Evolutionary conservation across 2,888 invertebrate species (phyloP), one percentile per base, ranked within the genome.

Genomic region (Chirona hameri): DNA sequence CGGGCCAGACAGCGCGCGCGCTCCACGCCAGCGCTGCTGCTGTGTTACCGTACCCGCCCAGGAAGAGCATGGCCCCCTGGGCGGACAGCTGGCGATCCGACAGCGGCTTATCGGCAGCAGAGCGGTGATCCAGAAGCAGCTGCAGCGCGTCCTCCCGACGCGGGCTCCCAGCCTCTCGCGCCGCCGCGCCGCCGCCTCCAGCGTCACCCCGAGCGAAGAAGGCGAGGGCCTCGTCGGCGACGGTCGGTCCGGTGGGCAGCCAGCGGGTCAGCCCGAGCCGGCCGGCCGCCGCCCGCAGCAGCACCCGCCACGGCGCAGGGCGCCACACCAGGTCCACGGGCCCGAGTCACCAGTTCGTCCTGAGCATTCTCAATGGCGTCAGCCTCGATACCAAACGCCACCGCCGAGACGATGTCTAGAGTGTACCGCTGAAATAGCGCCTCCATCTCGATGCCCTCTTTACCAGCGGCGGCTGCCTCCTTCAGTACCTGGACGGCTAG

Each of bases 1-100:
- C 21, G 14, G n/a, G 72, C 72, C 72, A 76, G 72, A 29, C 72
- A 76, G 39, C 72, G 72, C n/a, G n/a, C 4, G 72, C 72, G 31
- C n/a, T 21, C 72, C 72, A 76, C 4, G 72, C 39, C 21, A 76
- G 31, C 31, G 72, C 72, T 7, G 72, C 72, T 14, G 72, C 72
- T 9, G 72, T 76, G 72, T 76, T 76, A 21, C 72, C 72, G 39
- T 76, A 76, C 18, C 72, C 72, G 31, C 72, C 72, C 5, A 76
- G 72, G 39, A 76, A 39, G 18, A 76, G 72, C 72, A 76, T 31
- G 72, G 29, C 72, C 39, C 72, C 29, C 72, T 76, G 72, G 39
- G 72, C 72, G 31, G 39, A 31, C 39, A 76, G 15, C 39, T 76
- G 29, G 39, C 29, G 29, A 21, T 76, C 72, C 15, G 31, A 1